Evolutionary conservation across 2,888 invertebrate genomes (phyloP).

Genomic region (Chymomyza fuscimana): DNA sequence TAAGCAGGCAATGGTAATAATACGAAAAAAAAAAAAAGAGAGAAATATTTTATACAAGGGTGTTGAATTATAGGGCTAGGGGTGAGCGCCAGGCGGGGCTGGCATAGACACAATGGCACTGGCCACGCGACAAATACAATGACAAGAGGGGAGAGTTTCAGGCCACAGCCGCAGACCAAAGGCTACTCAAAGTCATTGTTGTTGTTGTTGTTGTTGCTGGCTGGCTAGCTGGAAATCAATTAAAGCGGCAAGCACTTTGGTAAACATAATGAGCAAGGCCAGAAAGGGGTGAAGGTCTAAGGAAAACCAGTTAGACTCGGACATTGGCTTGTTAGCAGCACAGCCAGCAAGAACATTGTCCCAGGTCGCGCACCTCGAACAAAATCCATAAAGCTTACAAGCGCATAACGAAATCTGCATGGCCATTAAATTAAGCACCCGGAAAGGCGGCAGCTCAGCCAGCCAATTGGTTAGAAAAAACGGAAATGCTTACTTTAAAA

Average conservation of each 20-base stretch:
- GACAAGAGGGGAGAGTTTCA: neutral
- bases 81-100: conserved; percentile 22
- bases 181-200: conserved; percentile 44
- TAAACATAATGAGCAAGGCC: conserved; percentile 27
- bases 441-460: conserved; percentile 55
- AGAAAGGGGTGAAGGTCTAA: conserved; percentile 34
- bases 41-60: conserved; percentile 45
- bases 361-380: conserved; percentile 27
- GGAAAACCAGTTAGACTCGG: conserved; percentile 13
- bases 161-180: conserved; percentile 19
- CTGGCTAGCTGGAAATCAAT: conserved; percentile 58
- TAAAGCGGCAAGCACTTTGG: conserved; percentile 39
- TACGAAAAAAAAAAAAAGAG: conserved; percentile 13
- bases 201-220: conserved; percentile 23
- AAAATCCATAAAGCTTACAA: conserved; percentile 1
- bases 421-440: conserved; percentile 68
- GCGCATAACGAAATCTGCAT: conserved; percentile 43
- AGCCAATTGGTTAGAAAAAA: conserved; percentile 49
- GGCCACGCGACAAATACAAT: conserved; percentile 21
- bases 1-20: conserved; percentile 37
- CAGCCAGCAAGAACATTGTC: conserved; percentile 22
- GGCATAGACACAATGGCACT: neutral
- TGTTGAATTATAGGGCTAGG: conserved; percentile 38
- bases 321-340: conserved; percentile 3
- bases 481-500: conserved; percentile 52